phyloP scores from a whole-genome alignment of 2,113 vertebrate genomes.

The Urocolius indicus region DNA sequence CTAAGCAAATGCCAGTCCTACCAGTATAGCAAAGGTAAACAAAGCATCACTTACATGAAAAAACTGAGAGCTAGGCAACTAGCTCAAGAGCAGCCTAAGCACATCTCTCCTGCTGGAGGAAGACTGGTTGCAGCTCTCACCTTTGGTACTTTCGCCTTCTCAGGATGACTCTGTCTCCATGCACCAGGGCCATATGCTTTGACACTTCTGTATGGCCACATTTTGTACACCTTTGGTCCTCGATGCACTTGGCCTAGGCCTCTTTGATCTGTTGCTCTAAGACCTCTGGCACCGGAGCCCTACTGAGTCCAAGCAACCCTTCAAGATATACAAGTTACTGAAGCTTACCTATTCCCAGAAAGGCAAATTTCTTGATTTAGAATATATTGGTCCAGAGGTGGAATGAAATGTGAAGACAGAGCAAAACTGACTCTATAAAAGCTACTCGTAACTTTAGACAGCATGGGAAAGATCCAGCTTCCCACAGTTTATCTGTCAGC shows the following conservation, averaged over 20 bases:
- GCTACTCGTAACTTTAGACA: background rate
- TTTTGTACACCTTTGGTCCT: background rate
- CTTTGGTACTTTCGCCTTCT: background rate
- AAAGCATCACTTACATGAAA: background rate
- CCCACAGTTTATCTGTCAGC: background rate
- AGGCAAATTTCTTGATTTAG: background rate
- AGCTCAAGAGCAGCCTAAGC: background rate
- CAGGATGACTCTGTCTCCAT: rapidly evolving
- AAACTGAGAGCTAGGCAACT: background rate
- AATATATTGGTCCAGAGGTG: background rate
- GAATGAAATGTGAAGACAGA: background rate
- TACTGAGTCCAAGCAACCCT: background rate
- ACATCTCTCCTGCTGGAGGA: rapidly evolving
- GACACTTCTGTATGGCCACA: background rate
- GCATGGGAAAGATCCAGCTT: background rate
- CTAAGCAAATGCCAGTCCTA: background rate
- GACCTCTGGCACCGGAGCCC: background rate
- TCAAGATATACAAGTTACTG: background rate
- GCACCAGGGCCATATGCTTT: background rate
- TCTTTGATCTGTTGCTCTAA: background rate
- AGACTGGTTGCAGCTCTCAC: background rate
- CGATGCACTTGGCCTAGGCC: background rate
- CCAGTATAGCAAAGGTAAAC: background rate
- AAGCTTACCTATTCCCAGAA: background rate
- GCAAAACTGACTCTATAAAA: background rate